Percentiles rank a stretch among this genome's conserved stretches.
Evolutionary conservation across 1,140 invertebrate genomes (phyloP).

Genomic region (Zaprionus africanus): DNA sequence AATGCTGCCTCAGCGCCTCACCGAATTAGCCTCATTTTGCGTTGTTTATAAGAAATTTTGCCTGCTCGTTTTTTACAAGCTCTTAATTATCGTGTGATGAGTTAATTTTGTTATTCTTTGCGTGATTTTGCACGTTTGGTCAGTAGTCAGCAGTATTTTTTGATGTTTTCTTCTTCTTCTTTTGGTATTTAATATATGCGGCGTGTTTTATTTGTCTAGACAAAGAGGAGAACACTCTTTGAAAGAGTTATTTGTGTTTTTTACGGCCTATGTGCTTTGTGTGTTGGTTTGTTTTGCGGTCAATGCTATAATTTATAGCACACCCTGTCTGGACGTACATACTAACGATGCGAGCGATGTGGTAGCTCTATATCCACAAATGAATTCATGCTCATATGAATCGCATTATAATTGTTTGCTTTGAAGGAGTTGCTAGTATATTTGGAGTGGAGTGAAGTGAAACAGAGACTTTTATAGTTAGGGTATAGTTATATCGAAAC

Average conservation of each 20-base stretch:
- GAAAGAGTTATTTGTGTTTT: slow-evolving; percentile 1
- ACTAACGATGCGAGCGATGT: background rate
- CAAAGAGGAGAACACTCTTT: slow-evolving; percentile 19
- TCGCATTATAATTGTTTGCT: background rate
- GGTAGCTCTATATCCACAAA: slow-evolving; percentile 10
- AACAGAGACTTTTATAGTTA: background rate
- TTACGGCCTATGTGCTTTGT: slow-evolving; percentile 8
- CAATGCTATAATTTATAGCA: slow-evolving; percentile 41
- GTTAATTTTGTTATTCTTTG: slow-evolving; percentile 42
- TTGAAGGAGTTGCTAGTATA: background rate
- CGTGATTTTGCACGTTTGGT: slow-evolving; percentile 48
- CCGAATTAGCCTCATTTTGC: slow-evolving; percentile 35
- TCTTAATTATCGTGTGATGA: slow-evolving; percentile 52
- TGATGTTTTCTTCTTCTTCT: background rate
- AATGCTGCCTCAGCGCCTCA: slow-evolving; percentile 5
- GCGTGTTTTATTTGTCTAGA: slow-evolving; percentile 42
- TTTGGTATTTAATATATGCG: slow-evolving; percentile 27
- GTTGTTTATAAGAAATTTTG: slow-evolving; percentile 25
- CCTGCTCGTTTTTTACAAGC: slow-evolving; percentile 4
- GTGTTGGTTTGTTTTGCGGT: slow-evolving; percentile 37
- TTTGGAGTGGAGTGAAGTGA: background rate
- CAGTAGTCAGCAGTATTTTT: slow-evolving; percentile 11
- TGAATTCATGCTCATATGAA: background rate
- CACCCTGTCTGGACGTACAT: background rate
- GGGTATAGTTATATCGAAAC: background rate